phyloP scores from a whole-genome alignment of 2,113 vertebrate genomes.

The Chascanopsetta lugubris region DNA sequence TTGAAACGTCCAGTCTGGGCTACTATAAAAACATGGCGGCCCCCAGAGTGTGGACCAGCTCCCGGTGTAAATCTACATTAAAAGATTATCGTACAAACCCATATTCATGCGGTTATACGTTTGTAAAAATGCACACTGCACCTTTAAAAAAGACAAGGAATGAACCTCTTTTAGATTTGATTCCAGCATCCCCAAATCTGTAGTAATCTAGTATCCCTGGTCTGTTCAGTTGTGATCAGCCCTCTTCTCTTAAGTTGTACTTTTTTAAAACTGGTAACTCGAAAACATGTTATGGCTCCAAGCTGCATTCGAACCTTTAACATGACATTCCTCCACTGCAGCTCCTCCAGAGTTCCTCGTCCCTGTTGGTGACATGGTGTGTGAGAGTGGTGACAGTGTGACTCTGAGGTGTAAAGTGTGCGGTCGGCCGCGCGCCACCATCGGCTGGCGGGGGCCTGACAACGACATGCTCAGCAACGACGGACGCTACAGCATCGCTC shows the following conservation, averaged over 20 bases:
- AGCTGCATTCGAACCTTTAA: background rate
- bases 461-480: slow-evolving; percentile 87
- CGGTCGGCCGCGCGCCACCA: slow-evolving; percentile 88
- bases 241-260: background rate
- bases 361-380: slow-evolving; percentile 89
- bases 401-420: slow-evolving; percentile 94
- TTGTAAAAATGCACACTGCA: too few species aligned
- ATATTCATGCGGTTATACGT: too few species aligned
- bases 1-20: too few species aligned
- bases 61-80: too few species aligned
- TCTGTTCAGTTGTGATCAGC: too few species aligned
- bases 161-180: too few species aligned
- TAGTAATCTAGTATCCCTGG: too few species aligned
- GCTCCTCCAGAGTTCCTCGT: slow-evolving; percentile 94
- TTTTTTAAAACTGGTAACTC: background rate
- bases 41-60: too few species aligned
- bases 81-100: too few species aligned
- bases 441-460: slow-evolving; percentile 95
- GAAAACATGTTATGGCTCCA: background rate
- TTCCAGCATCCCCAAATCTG: too few species aligned
- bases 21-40: too few species aligned
- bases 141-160: too few species aligned
- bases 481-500: slow-evolving; percentile 88
- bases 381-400: slow-evolving; percentile 91
- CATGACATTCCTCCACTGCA: slow-evolving; percentile 40